These are phyloP conservation scores for Pygoscelis antarcticus DNA, from an alignment of 2,113 vertebrate species.

Conservation along the genomic window DNA sequence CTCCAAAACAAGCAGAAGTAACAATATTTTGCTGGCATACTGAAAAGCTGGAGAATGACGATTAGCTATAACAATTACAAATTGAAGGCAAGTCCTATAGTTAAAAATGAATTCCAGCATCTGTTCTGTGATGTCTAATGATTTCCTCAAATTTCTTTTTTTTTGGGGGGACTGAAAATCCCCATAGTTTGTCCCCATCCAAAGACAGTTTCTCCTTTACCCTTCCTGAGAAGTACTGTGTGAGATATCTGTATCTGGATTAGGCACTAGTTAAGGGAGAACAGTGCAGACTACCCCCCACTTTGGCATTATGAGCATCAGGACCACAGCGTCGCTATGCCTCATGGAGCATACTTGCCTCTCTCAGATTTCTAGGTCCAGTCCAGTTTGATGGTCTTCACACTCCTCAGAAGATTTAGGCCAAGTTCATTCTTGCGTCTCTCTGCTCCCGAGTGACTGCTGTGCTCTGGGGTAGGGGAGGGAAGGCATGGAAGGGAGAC, in stretches of 20 bases:
- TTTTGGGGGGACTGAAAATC: neutral
- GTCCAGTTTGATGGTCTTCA: neutral
- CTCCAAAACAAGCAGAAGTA: neutral
- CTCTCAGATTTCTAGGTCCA: neutral
- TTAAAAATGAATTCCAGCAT: neutral
- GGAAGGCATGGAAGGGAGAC: neutral
- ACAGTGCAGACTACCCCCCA: rapidly evolving
- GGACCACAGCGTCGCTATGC: neutral
- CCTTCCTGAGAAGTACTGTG: neutral
- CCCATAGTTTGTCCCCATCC: neutral
- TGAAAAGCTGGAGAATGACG: neutral
- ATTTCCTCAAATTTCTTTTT: neutral
- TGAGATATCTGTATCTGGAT: neutral
- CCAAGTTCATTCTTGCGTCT: neutral
- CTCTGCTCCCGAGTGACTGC: neutral
- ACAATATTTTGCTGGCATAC: neutral
- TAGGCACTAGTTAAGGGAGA: neutral
- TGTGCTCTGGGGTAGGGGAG: neutral
- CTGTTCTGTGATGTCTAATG: neutral
- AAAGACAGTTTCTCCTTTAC: neutral
- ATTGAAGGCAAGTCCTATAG: neutral
- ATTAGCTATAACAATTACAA: neutral
- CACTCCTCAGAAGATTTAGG: neutral
- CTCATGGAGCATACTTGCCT: neutral
- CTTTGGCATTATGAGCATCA: neutral